Evolutionary conservation across 1,140 invertebrate species (phyloP).

Genomic region (Drosophila parabipectinata): DNA sequence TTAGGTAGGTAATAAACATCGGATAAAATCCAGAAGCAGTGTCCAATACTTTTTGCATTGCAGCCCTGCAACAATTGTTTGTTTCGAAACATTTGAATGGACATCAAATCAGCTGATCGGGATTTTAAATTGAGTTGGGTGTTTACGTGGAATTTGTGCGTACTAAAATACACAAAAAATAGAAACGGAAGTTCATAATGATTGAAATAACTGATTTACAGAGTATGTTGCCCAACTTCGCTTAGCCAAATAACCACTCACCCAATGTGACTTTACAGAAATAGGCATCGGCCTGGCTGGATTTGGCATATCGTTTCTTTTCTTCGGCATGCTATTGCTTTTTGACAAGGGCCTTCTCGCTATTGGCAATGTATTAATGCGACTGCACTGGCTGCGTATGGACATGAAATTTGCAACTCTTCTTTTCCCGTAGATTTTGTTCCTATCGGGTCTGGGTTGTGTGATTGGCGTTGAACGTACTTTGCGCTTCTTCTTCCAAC

Average conservation of each 20-base stretch:
- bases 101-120: slow-evolving; percentile 39
- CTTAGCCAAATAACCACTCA: background rate
- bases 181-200: slow-evolving; percentile 84
- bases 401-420: background rate
- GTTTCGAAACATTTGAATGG: slow-evolving; percentile 60
- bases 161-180: slow-evolving; percentile 18
- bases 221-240: slow-evolving; percentile 85
- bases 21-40: slow-evolving; percentile 1
- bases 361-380: slow-evolving; percentile 96
- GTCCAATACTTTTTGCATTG: slow-evolving; percentile 39
- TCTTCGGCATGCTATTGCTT: slow-evolving; percentile 96
- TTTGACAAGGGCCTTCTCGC: slow-evolving; percentile 99
- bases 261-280: slow-evolving; percentile 87
- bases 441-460: slow-evolving; percentile 96
- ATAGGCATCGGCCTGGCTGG: slow-evolving; percentile 98
- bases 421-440: slow-evolving; percentile 86
- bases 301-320: slow-evolving; percentile 98
- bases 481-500: slow-evolving; percentile 99
- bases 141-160: slow-evolving; percentile 63
- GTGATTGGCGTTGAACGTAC: slow-evolving; percentile 98
- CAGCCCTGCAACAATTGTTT: slow-evolving; percentile 62
- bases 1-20: too few relatives aligned
- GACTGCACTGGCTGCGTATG: background rate
- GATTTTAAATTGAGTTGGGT: slow-evolving; percentile 47
- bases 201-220: slow-evolving; percentile 90